phyloP scores from a whole-genome alignment of 2,797 vertebrate genomes.

The Lagorchestes hirsutus region DNA sequence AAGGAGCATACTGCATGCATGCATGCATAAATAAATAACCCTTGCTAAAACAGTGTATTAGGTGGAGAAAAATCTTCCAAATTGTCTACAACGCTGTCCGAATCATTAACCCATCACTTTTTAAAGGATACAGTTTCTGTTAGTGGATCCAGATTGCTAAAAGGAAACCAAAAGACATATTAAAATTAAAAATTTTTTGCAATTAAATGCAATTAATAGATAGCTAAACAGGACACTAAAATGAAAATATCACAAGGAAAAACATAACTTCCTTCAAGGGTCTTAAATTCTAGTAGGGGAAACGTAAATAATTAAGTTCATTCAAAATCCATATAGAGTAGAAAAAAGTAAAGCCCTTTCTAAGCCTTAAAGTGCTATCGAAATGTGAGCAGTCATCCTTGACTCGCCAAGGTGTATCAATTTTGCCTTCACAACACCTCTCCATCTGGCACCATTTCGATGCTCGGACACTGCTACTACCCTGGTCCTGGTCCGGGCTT shows the following conservation, averaged over 20 bases:
- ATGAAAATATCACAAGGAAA: slow-evolving; percentile 34
- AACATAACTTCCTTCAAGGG: background rate
- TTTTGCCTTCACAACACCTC: background rate
- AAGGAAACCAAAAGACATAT: slow-evolving; percentile 64
- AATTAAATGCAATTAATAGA: slow-evolving; percentile 34
- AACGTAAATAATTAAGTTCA: background rate
- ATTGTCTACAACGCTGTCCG: background rate
- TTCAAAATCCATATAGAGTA: background rate
- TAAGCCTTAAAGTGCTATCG: background rate
- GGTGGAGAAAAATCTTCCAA: background rate
- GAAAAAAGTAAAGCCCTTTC: too few species aligned
- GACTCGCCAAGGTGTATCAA: background rate
- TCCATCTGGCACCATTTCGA: background rate
- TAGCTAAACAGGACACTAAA: slow-evolving; percentile 49
- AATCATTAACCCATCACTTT: background rate
- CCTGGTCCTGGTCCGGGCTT: background rate
- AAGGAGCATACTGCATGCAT: too few species aligned
- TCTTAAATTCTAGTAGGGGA: background rate
- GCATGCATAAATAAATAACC: too few species aligned
- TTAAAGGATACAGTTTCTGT: slow-evolving; percentile 96
- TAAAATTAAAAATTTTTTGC: slow-evolving; percentile 62
- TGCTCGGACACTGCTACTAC: background rate
- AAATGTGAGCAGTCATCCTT: background rate
- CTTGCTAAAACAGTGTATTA: background rate
- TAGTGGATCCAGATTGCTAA: slow-evolving; percentile 95